Percentiles rank a stretch among this genome's conserved stretches.
These are phyloP conservation scores for Arctia plantaginis DNA, from an alignment of 2,888 invertebrate species.

Conservation along the genomic window DNA sequence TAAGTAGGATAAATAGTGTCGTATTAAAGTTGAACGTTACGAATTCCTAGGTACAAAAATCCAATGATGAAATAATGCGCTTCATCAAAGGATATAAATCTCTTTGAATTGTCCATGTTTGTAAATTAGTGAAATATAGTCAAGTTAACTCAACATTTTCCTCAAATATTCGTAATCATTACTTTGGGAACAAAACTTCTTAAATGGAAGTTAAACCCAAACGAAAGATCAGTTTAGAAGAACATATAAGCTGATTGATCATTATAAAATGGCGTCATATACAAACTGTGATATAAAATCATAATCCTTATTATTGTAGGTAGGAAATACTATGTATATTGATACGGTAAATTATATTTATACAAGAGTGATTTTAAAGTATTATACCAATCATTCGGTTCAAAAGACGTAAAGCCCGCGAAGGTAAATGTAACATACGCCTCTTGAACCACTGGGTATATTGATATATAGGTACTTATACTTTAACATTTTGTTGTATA, in stretches of 20 bases:
- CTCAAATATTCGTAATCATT: not conserved
- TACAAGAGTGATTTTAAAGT: not conserved
- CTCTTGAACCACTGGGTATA: not conserved
- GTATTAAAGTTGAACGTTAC: not conserved
- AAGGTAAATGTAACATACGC: not conserved
- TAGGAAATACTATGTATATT: not conserved
- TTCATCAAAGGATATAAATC: not conserved
- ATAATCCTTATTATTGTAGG: slow-evolving; percentile 39
- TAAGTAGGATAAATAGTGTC: not conserved
- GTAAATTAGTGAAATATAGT: not conserved
- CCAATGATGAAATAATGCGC: not conserved
- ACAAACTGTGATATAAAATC: slow-evolving; percentile 61
- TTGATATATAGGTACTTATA: not conserved
- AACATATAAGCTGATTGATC: slow-evolving; percentile 6
- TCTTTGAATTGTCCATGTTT: not conserved
- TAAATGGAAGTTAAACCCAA: not conserved
- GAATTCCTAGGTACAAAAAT: not conserved
- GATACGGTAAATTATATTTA: not conserved
- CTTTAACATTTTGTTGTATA: not conserved
- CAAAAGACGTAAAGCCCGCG: not conserved
- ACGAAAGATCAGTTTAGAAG: not conserved
- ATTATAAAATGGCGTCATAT: slow-evolving; percentile 25
- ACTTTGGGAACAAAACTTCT: not conserved
- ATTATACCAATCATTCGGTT: not conserved
- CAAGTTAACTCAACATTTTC: not conserved